Base-by-base conservation (phyloP, 2,888 invertebrate genomes). In the Drosophila multiciliata region DNA sequence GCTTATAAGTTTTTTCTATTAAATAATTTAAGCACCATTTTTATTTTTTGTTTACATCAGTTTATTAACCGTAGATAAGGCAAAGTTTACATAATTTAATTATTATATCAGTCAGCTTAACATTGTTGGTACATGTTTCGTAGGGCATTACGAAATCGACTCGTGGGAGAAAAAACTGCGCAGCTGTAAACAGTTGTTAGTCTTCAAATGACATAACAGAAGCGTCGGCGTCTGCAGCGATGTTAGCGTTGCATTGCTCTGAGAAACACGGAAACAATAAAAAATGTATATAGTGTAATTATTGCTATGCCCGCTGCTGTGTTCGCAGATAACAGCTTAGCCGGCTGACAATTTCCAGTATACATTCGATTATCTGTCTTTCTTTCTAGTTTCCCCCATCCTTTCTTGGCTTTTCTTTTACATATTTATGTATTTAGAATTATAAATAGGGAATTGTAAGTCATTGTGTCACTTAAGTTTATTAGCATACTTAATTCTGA, bases 381-480 rank as follows among this genome's bases (percentile, higher is more conserved):
- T 48, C n/a, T n/a, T 35, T 55, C 12, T 17, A 23, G 20, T 62
- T 45, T 45, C 26, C 3, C 11, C 2, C 3, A 7, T 26, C 29
- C 29, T 57, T 29, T 52, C 35, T 40, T 26, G 40, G 2, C 17
- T n/a, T 35, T 48, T 66, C 38, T 23, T 32, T 23, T 48, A 15
- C 29, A 50, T 23, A 35, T 5, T 20, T 33, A 36, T 23, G 20
- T 35, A 20, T 52, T n/a, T 17, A 45, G 3, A 20, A 20, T 7
- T 17, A 17, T 35, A 33, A 42, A n/a, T 23, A 45, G 53, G 49
- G 20, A 68, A 40, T 45, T 36, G 33, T 17, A 40, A 84, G 83
- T 89, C 80, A 91, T 78, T 87, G 83, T 85, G 91, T 87, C 87
- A 90, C 58, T 73, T 73, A 74, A 89, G 91, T 90, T 90, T 83